These are phyloP conservation scores for Amblyopsis rosae DNA, from an alignment of 2,113 vertebrate species.

Conservation along the genomic window DNA sequence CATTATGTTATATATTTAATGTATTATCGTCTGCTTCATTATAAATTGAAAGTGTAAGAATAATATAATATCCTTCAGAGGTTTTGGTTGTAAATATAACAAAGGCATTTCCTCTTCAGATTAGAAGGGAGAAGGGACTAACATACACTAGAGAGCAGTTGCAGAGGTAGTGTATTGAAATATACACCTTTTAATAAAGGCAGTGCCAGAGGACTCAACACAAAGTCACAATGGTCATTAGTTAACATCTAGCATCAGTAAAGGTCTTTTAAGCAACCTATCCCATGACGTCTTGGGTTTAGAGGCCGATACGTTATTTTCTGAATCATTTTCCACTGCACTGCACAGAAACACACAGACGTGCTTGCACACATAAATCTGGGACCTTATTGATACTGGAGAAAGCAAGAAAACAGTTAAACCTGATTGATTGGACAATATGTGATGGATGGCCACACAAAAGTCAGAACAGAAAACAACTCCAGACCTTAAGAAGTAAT, in stretches of 20 bases:
- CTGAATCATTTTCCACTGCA: background rate
- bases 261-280: background rate
- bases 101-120: background rate
- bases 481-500: background rate
- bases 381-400: conserved; percentile 20
- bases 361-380: background rate
- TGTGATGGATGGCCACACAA: conserved; percentile 15
- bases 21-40: too few relatives aligned
- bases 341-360: background rate
- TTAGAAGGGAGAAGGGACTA: too few relatives aligned
- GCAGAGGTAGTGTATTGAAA: background rate
- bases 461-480: conserved; percentile 11
- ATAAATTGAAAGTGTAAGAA: too few relatives aligned
- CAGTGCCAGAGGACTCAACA: background rate
- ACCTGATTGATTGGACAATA: conserved; percentile 43
- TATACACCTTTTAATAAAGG: background rate
- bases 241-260: background rate
- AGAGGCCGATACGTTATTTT: background rate
- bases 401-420: conserved; percentile 29
- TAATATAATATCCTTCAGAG: too few relatives aligned
- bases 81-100: too few relatives aligned
- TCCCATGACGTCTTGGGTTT: background rate
- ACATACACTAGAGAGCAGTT: background rate
- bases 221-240: too few relatives aligned
- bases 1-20: background rate